Percentiles rank a stretch among this genome's conserved stretches.
phyloP scores from a whole-genome alignment of 2,113 vertebrate genomes.

The Xenopus tropicalis region DNA sequence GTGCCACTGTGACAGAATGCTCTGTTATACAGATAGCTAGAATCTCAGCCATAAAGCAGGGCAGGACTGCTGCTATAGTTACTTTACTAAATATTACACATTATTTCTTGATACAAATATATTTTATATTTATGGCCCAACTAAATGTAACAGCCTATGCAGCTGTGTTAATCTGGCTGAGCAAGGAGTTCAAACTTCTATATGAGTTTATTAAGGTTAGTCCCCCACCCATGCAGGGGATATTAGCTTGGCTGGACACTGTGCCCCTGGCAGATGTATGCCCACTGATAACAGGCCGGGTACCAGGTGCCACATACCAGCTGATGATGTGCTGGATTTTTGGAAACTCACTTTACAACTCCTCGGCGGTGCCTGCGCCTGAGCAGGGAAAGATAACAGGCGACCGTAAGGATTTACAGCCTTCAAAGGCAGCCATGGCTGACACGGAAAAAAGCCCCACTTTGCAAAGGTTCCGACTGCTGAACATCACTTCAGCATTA shows the following conservation, averaged over 20 bases:
- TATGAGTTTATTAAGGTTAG: background rate
- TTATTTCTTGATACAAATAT: no score
- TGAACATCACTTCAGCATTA: no score
- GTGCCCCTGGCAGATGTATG: background rate
- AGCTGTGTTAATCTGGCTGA: no score
- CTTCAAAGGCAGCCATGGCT: background rate
- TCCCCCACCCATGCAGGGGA: background rate
- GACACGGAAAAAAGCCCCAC: background rate
- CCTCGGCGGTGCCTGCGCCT: background rate
- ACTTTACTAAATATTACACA: no score
- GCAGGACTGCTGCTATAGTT: no score
- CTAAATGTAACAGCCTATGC: no score
- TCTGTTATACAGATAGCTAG: no score
- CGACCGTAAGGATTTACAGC: background rate
- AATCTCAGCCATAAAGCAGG: no score
- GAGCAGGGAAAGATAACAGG: conserved; percentile 24
- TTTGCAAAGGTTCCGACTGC: no score
- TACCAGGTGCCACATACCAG: conserved; percentile 3
- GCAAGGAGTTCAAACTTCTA: background rate
- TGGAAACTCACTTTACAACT: conserved; percentile 3
- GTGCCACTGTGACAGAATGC: no score
- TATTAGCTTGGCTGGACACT: background rate
- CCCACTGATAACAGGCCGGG: conserved; percentile 3
- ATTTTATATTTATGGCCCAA: no score
- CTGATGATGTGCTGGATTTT: background rate